These are phyloP conservation scores for Fabriciana adippe DNA, from an alignment of 2,888 invertebrate species.

Conservation along the genomic window DNA sequence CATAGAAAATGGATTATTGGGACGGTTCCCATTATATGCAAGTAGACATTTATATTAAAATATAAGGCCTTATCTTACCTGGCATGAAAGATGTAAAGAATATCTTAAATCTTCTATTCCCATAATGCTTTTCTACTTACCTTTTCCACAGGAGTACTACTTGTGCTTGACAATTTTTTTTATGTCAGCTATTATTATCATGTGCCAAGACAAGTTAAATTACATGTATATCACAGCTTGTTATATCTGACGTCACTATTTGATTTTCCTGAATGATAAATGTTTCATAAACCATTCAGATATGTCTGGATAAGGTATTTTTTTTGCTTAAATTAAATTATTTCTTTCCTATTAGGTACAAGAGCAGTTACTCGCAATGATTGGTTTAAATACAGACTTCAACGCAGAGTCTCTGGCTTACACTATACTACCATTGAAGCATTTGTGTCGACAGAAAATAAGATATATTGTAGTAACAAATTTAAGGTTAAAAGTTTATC, in stretches of 20 bases:
- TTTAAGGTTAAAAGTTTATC: slow-evolving; percentile 43
- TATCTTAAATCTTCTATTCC: no score
- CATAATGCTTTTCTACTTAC: no score
- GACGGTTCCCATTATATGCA: slow-evolving; percentile 58
- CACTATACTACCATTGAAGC: slow-evolving; percentile 60
- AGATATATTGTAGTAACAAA: slow-evolving; percentile 51
- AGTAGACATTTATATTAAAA: slow-evolving; percentile 41
- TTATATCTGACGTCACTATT: no score
- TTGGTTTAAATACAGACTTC: slow-evolving; percentile 48
- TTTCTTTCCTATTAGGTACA: slow-evolving; percentile 57
- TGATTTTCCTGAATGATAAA: no score
- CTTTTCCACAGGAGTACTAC: no score
- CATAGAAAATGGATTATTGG: slow-evolving; percentile 49
- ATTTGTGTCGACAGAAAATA: slow-evolving; percentile 61
- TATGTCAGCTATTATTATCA: not conserved
- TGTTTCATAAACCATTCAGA: no score
- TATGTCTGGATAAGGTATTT: no score
- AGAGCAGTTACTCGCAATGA: slow-evolving; percentile 53
- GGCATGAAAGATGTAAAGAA: no score
- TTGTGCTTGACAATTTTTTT: no score
- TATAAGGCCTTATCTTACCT: no score
- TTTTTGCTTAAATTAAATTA: not conserved
- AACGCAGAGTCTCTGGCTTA: slow-evolving; percentile 49
- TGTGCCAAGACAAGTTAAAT: no score
- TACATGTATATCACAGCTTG: no score